phyloP scores from a whole-genome alignment of 2,888 invertebrate species.

The Ornithoptera priamus region DNA sequence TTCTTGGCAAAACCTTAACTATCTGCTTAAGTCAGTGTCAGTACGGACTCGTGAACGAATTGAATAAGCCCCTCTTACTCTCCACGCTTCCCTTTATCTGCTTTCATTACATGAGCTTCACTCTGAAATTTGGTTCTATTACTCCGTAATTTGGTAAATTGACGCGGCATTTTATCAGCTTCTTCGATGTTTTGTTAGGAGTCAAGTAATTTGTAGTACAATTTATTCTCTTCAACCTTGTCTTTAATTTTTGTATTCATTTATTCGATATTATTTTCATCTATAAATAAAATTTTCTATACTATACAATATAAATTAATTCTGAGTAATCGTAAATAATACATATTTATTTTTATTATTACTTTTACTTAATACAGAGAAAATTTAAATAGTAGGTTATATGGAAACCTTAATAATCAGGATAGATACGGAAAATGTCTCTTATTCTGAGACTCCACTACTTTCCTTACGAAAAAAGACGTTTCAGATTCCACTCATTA shows the following conservation, averaged over 20 bases:
- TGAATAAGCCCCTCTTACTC: slow-evolving; percentile 65
- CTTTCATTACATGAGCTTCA: slow-evolving; percentile 73
- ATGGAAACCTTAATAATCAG: no score
- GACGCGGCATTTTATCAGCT: slow-evolving; percentile 71
- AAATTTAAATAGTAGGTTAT: no score
- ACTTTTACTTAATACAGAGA: no score
- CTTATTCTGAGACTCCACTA: no score
- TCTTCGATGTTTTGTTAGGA: slow-evolving; percentile 55
- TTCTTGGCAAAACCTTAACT: slow-evolving; percentile 72
- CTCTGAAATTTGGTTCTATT: slow-evolving; percentile 73
- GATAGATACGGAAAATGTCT: no score
- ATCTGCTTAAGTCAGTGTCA: slow-evolving; percentile 73
- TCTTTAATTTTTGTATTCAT: neutral
- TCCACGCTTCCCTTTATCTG: slow-evolving; percentile 64
- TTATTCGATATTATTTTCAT: neutral
- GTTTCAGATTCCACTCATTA: no score
- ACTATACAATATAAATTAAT: no score
- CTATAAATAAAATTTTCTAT: no score
- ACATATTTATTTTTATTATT: no score
- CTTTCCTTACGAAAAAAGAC: no score
- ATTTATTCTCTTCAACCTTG: slow-evolving; percentile 6
- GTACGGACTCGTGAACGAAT: slow-evolving; percentile 62
- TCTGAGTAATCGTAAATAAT: no score
- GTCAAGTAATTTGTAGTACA: slow-evolving; percentile 34
- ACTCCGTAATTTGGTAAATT: slow-evolving; percentile 71